A percentile compares a stretch with the other conserved stretches of the same genome.
Evolutionary conservation across 1,140 invertebrate genomes (phyloP).

Genomic region (Sipha flava): DNA sequence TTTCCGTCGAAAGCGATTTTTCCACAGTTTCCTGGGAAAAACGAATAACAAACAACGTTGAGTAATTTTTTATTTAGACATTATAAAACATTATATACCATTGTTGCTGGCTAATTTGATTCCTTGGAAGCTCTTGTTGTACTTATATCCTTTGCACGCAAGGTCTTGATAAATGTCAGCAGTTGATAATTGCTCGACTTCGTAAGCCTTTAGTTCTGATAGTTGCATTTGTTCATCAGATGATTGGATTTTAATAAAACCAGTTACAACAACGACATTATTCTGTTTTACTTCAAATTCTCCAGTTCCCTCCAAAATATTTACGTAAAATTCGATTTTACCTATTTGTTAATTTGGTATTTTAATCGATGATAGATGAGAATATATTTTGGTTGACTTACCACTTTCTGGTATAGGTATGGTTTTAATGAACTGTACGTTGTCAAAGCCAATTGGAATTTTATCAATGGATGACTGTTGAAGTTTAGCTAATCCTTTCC

Average conservation of each 20-base stretch:
- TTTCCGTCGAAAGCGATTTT: constrained; percentile 18
- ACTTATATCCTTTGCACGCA: constrained; percentile 21
- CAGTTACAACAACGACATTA: background rate
- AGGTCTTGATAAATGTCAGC: constrained; percentile 29
- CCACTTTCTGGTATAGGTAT: background rate
- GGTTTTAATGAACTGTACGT: constrained; percentile 14
- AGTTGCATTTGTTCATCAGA: constrained; percentile 4
- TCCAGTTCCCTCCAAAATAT: constrained; percentile 9
- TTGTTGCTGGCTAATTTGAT: constrained; percentile 3
- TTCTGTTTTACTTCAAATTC: constrained; percentile 17
- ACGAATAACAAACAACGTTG: no score
- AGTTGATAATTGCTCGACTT: background rate
- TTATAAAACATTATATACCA: no score
- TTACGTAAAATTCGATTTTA: background rate
- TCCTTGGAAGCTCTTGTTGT: background rate
- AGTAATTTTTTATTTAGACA: no score
- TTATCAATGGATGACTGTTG: background rate
- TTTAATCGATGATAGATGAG: background rate
- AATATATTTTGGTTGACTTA: background rate
- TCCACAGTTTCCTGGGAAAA: constrained; percentile 17
- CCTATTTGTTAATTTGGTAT: no score
- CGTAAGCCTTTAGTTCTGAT: background rate
- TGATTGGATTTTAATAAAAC: background rate
- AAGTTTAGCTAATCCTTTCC: constrained; percentile 25
- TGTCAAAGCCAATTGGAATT: constrained; percentile 1